Base-by-base conservation (phyloP, 2,113 vertebrate genomes). In the Prinia subflava region DNA sequence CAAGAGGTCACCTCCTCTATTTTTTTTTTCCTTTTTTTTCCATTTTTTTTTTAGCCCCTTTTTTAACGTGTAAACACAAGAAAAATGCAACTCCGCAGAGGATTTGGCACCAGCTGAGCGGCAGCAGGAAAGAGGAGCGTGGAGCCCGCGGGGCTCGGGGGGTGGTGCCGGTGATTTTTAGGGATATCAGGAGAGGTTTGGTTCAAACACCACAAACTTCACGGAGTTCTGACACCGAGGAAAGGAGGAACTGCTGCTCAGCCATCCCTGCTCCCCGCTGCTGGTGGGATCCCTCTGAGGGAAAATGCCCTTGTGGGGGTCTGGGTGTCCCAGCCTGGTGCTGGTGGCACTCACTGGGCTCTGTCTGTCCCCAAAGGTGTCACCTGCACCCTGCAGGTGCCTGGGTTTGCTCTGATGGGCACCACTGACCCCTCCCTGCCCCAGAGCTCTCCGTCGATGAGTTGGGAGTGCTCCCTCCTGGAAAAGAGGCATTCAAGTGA, bases 21-120 rank as follows among this genome's bases (percentile, higher is more conserved):
- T 67, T 56, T 76, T 70, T 67, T 95, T 92, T 31, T 41, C 23
- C 24, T 13, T 27, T 13, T 33, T 75, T 16, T 44, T 44, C 42
- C 42, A 42, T 42, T 41, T 27, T 88, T 97, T 92, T 86, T 88
- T 71, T 14, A 35, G 24, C 41, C 96, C 83, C 73, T 78, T 90
- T 97, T 84, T 90, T 87, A 92, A 93, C 74, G 86, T 90, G 97
- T 97, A 97, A 98, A 97, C 97, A 98, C 91, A 94, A 95, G 80
- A 62, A 95, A 96, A 95, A 96, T 50, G 92, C 95, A 37, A 77
- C 96, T 97, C 47, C 68, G 80, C 96, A 9, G 67, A 96, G 97
- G 90, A 75, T 95, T 96, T 96, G 97, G 96, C 95, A 93, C 96
- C 94, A 87, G 92, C 94, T 25, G 88, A 73, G 94, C 82, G 6